Percentiles rank a stretch among this genome's conserved stretches.
Evolutionary conservation across 1,140 invertebrate species (phyloP).

Genomic region (Ylistrum balloti): DNA sequence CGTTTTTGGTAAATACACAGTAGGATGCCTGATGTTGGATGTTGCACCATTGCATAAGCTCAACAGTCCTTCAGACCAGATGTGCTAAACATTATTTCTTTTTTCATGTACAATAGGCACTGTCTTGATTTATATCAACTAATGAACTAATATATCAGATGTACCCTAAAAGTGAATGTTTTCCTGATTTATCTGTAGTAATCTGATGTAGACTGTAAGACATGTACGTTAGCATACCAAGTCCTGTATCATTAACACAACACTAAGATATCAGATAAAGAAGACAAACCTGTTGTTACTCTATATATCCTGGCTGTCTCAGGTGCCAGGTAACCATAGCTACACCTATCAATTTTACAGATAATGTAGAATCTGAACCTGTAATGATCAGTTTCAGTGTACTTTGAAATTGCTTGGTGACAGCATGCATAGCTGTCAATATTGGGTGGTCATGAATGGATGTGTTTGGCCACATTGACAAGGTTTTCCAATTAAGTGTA

Average conservation of each 20-base stretch:
- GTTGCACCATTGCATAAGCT: too few species aligned
- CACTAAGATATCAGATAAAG: not conserved
- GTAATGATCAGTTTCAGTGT: not conserved
- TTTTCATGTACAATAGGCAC: too few species aligned
- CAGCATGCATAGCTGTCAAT: not conserved
- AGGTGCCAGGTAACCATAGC: not conserved
- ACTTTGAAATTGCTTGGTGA: not conserved
- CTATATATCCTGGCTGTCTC: too few species aligned
- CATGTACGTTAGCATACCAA: not conserved
- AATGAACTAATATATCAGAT: too few species aligned
- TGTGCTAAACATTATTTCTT: too few species aligned
- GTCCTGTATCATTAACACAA: not conserved
- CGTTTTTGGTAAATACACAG: too few species aligned
- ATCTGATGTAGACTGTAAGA: not conserved
- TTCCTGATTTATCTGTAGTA: not conserved
- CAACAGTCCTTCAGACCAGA: too few species aligned
- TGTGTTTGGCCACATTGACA: not conserved
- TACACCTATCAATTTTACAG: not conserved
- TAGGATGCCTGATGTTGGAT: too few species aligned
- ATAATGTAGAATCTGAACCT: not conserved
- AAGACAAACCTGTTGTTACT: not conserved
- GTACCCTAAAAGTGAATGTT: too few species aligned
- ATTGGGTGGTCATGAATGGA: not conserved
- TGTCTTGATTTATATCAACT: too few species aligned
- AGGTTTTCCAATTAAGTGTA: not conserved